Evolutionary conservation across 2,113 vertebrate genomes (phyloP).

Genomic region (Cairina moschata): DNA sequence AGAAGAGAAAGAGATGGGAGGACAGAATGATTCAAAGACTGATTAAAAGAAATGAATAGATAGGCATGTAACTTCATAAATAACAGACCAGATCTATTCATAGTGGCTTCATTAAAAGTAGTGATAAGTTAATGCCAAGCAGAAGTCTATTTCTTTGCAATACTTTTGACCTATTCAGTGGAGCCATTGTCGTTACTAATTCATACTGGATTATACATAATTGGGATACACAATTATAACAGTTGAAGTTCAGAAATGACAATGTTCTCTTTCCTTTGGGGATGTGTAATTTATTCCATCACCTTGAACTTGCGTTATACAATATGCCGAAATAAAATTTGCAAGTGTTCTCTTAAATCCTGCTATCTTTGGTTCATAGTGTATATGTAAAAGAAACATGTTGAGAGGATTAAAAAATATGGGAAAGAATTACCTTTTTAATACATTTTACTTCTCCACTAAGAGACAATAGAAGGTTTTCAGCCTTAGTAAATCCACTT

Average conservation of each 20-base stretch:
- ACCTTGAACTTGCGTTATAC: neutral
- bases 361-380: slow-evolving; percentile 36
- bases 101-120: slow-evolving; percentile 29
- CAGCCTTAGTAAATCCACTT: slow-evolving; percentile 66
- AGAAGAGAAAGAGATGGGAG: neutral
- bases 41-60: neutral
- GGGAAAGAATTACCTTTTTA: slow-evolving; percentile 75
- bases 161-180: slow-evolving; percentile 50
- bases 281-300: slow-evolving; percentile 62
- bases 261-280: slow-evolving; percentile 60
- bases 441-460: slow-evolving; percentile 61
- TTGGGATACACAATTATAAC: slow-evolving; percentile 58
- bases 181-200: slow-evolving; percentile 63
- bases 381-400: slow-evolving; percentile 36
- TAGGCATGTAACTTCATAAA: neutral
- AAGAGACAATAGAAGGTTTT: slow-evolving; percentile 64
- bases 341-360: slow-evolving; percentile 66
- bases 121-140: slow-evolving; percentile 31
- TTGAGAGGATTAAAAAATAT: slow-evolving; percentile 70
- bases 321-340: slow-evolving; percentile 63
- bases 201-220: slow-evolving; percentile 64
- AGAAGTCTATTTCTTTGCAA: slow-evolving; percentile 42
- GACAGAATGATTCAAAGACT: neutral
- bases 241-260: slow-evolving; percentile 54
- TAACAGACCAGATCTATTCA: neutral